Base-by-base conservation (phyloP, 2,113 vertebrate genomes). In the Scytalopus superciliaris region DNA sequence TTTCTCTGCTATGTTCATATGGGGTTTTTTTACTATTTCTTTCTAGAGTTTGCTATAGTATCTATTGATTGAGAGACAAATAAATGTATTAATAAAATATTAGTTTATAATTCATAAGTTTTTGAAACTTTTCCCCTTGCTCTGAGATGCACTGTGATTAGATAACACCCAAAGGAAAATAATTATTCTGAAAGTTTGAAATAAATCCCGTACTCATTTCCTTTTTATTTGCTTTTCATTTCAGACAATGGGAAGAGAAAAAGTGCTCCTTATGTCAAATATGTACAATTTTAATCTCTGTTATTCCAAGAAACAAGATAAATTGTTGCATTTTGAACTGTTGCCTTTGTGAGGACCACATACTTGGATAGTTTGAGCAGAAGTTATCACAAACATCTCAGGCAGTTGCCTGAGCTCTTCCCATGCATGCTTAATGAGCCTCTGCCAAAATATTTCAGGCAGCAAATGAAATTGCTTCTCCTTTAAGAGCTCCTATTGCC, bases 381-480 rank as follows among this genome's bases (percentile, higher is more conserved):
- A 81, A 94, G 85, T 42, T 86, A 78, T 63, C 72, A 78, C 39
- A 90, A 64, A 75, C 16, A 42, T 88, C 66, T 78, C 37, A 35
- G 57, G 31, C 60, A 60, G 73, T 50, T 86, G 47, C 67, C 33
- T 84, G 64, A 90, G 64, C 64, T 78, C 79, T 77, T 94, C 69
- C 37, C 49, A 56, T 90, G 35, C 30, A 75, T 52, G 6, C 72
- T 44, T 49, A 66, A 67, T 75, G 64, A 74, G 24, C 68, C 62
- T 77, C 52, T 96, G 90, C 85, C 88, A 88, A 95, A 93, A 86
- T 89, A 93, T 94, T 93, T 92, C 52, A 42, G 35, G 28, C 67
- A 90, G 72, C 47, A 84, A 93, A 75, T 53, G 59, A 90, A 93
- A 88, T 60, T 56, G 3, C 30, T 84, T 81, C 39, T 80, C 68